Base-by-base conservation (phyloP, 1,140 invertebrate genomes). In the Micrasema longulum region DNA sequence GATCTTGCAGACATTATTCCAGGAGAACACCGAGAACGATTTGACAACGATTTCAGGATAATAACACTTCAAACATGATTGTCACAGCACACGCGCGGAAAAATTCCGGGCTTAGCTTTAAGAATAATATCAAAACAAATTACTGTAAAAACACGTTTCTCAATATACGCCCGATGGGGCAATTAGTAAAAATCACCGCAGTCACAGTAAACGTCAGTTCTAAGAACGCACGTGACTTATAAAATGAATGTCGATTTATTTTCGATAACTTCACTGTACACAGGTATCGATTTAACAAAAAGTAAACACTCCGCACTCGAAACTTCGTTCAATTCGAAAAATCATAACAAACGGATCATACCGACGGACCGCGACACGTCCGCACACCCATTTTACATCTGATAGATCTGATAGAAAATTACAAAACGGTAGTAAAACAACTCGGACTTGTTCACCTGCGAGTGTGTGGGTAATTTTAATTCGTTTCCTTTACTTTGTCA, bases 1-100 rank as follows among this genome's bases (percentile, higher is more conserved):
- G 90, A 86, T 79, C 87, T 87, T 79, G 86, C 83, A 81, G 83
- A 83, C 84, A 85, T 85, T 80, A 75, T 84, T 83, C 41, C 38
- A 80, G 76, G 82, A 81, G 80, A 80, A 81, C 81, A 82, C 20
- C 83, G 81, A 81, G 80, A 81, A 80, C 80, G 79, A 78, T 79
- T 81, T 83, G 82, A 85, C 81, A 83, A 84, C 83, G 81, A 83
- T 72, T 60, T 38, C 41, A 64, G 35, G 47, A 63, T 41, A 47
- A 50, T 14, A 48, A 45, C n/a, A 60, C 60, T 36, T 31, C 43
- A 47, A 71, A 12, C 69, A 71, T 71, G 69, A 48, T 66, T 65
- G 60, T 35, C 45, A 55, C 63, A 60, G 23, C 69, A 66, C 60
- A 35, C 22, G 43, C 68, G 45, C 55, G 68, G 68, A 69, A 69